Percentiles rank a stretch among this genome's conserved stretches.
phyloP scores from a whole-genome alignment of 2,113 vertebrate genomes.

The Rissa tridactyla region DNA sequence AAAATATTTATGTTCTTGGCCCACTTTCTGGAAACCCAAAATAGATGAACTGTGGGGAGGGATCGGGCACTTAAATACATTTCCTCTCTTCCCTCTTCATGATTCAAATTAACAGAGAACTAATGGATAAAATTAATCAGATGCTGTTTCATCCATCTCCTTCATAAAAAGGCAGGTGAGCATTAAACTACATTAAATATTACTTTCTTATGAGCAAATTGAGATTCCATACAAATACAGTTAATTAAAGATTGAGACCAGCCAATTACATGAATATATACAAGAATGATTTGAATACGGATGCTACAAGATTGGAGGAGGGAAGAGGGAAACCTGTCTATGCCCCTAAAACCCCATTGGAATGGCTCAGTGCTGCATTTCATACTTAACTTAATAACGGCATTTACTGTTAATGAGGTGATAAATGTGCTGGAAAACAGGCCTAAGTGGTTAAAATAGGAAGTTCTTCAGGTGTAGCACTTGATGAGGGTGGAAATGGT shows the following conservation, averaged over 20 bases:
- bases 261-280: constrained; percentile 40
- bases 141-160: constrained; percentile 40
- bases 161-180: constrained; percentile 66
- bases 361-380: neutral
- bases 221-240: constrained; percentile 67
- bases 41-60: neutral
- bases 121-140: constrained; percentile 67
- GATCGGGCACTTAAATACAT: neutral
- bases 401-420: constrained; percentile 1
- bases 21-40: constrained; percentile 38
- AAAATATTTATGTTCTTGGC: constrained; percentile 7
- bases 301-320: neutral
- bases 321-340: neutral
- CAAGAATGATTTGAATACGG: neutral
- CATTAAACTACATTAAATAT: constrained; percentile 56
- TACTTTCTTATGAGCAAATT: constrained; percentile 59
- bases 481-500: neutral
- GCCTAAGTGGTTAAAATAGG: constrained; percentile 14
- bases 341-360: neutral
- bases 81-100: constrained; percentile 19
- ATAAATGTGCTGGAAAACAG: constrained; percentile 28
- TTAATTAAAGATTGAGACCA: constrained; percentile 69
- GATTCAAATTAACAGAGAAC: constrained; percentile 54
- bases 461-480: neutral
- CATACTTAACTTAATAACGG: neutral